Conservation (phyloP, 2,888 invertebrate species). For the Linnaemya tessellans region DNA sequence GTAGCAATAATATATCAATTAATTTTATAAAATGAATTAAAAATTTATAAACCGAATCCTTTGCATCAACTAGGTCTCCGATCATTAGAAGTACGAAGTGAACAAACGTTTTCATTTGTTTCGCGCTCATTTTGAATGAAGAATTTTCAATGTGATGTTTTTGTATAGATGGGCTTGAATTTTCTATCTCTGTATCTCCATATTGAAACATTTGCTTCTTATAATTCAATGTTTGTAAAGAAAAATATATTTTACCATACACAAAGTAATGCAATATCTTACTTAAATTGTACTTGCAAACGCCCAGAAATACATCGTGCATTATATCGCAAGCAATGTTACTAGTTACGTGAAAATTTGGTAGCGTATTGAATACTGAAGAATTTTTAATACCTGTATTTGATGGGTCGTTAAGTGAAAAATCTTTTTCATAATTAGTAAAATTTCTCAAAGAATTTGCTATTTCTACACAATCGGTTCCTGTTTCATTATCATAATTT, state of each 20-base stretch:
- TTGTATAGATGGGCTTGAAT: slow-evolving; percentile 44
- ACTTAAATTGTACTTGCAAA: slow-evolving; percentile 47
- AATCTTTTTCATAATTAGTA: too few relatives aligned
- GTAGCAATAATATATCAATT: slow-evolving; percentile 54
- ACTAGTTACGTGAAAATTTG: slow-evolving; percentile 60
- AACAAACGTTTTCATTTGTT: slow-evolving; percentile 60
- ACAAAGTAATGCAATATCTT: slow-evolving; percentile 46
- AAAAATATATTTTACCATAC: slow-evolving; percentile 29
- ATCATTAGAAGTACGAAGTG: slow-evolving; percentile 59
- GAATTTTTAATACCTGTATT: slow-evolving; percentile 52
- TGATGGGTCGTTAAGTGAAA: too few relatives aligned
- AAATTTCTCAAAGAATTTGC: too few relatives aligned
- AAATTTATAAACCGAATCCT: slow-evolving; percentile 47
- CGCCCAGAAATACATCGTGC: slow-evolving; percentile 58
- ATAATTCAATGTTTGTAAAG: slow-evolving; percentile 40
- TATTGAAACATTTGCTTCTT: slow-evolving; percentile 55
- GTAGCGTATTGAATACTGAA: slow-evolving; percentile 56
- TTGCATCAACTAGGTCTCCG: slow-evolving; percentile 56
- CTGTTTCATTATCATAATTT: too few relatives aligned
- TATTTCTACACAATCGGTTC: too few relatives aligned
- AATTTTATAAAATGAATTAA: slow-evolving; percentile 52
- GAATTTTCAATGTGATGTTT: slow-evolving; percentile 60
- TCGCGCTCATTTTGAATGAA: slow-evolving; percentile 63
- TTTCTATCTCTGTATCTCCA: slow-evolving; percentile 42
- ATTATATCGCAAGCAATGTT: slow-evolving; percentile 63